phyloP scores from a whole-genome alignment of 1,140 invertebrate genomes.

The Cepaea nemoralis region DNA sequence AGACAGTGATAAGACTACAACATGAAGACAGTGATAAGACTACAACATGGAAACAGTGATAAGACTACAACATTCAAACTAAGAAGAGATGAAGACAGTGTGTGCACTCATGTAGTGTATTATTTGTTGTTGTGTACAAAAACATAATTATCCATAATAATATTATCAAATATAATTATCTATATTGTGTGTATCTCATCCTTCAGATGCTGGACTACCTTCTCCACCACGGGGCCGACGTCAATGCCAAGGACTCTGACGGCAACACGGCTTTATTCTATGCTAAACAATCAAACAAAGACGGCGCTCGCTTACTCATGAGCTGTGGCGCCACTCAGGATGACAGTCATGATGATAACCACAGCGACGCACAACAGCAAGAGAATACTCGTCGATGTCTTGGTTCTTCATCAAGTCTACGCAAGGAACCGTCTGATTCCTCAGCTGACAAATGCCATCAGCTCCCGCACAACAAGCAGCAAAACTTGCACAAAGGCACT shows the following conservation, averaged over 20 bases:
- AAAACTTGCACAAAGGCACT: background rate
- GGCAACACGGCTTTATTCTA: constrained; percentile 53
- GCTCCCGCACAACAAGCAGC: background rate
- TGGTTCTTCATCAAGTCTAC: background rate
- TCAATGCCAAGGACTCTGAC: constrained; percentile 52
- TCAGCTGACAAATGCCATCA: background rate
- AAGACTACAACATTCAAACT: no score
- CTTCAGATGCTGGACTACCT: constrained; percentile 48
- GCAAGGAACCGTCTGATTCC: background rate
- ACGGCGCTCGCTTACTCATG: constrained; percentile 46
- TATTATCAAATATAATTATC: no score
- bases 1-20: no score
- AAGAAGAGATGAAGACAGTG: no score
- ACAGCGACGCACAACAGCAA: background rate
- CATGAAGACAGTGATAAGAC: no score
- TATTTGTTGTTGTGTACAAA: no score
- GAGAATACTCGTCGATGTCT: background rate
- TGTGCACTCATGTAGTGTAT: no score
- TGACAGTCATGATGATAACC: background rate
- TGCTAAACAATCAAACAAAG: constrained; percentile 43
- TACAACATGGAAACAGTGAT: no score
- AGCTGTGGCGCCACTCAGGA: constrained; percentile 47
- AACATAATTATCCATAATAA: no score
- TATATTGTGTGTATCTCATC: no score
- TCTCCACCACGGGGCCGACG: constrained; percentile 50